phyloP scores from a whole-genome alignment of 1,140 invertebrate species.

The Drosophila neocordata region DNA sequence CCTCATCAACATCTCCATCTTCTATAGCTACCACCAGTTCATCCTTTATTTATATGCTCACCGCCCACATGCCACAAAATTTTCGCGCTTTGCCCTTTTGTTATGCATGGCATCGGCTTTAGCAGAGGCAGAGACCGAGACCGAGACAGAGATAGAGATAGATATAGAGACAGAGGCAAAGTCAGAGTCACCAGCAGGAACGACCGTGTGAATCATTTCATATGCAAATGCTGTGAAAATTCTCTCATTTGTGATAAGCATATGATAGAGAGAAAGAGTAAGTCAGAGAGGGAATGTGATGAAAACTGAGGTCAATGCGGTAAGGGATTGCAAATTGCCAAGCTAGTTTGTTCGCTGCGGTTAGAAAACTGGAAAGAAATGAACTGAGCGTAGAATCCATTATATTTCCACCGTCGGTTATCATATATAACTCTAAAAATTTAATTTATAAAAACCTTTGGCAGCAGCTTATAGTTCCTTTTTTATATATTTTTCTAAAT shows the following conservation, averaged over 20 bases:
- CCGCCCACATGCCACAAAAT: constrained; percentile 1
- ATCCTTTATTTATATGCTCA: constrained; percentile 49
- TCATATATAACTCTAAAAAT: background rate
- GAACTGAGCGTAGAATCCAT: background rate
- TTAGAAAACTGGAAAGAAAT: background rate
- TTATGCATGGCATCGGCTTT: constrained; percentile 41
- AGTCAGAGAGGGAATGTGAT: background rate
- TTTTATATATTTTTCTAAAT: no score
- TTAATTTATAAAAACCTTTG: no score
- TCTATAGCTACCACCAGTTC: constrained; percentile 9
- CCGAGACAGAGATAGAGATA: background rate
- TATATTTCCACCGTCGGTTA: no score
- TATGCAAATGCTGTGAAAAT: constrained; percentile 75
- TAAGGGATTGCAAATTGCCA: constrained; percentile 1
- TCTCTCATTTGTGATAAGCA: constrained; percentile 52
- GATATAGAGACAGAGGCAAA: background rate
- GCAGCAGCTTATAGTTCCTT: no score
- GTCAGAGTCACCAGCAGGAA: background rate
- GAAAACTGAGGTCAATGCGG: constrained; percentile 5
- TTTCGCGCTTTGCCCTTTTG: constrained; percentile 35
- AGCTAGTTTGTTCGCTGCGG: background rate
- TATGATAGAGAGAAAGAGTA: background rate
- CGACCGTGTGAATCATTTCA: constrained; percentile 54
- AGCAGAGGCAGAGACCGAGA: background rate
- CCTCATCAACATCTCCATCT: constrained; percentile 4